Evolutionary conservation across 2,888 invertebrate genomes (phyloP), one percentile per base, ranked within the genome.

Genomic region (Temnothorax unifasciatus): DNA sequence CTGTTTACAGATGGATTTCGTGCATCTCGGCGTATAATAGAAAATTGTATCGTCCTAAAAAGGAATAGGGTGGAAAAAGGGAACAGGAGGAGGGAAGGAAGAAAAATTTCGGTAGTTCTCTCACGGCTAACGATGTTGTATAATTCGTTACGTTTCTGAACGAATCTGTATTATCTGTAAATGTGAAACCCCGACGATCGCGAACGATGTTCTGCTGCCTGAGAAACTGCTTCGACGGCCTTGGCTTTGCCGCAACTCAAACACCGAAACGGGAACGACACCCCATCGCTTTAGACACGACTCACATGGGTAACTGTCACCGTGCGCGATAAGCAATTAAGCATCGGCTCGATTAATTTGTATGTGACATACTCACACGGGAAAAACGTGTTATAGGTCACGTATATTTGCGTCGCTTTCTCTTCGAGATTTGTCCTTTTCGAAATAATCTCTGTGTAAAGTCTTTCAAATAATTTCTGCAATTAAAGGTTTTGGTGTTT

Each of bases 271-370:
- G 96, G 95, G 95, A 96, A 89, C 95, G 96, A 88, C 97, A 97
- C 91, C 97, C 97, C 61, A 98, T 99, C 81, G 97, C 97, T 93
- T 95, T 99, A 91, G 99, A 99, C 94, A 97, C 98, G 29, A 96
- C 97, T 91, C 97, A 97, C 95, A 98, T 98, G 97, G 99, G 99
- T 98, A 96, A 95, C 92, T 94, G 74, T 83, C 73, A 75, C 29
- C 29, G 29, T 29, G 29, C 29, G 29, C n/a, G 2, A 29, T 11
- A 21, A 57, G 5, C 57, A 34, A 1, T 18, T 11, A 21, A 57
- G 5, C 57, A 34, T 63, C 21, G n/a, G 3, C 18, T 3, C 9
- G 21, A 47, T 63, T 18, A 63, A 75, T 21, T 18, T 3, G n/a
- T 4, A 29, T n/a, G 15, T 44, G 18, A 59, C 44, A 57, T 41